These are phyloP conservation scores for Cantharis lateralis DNA, from an alignment of 2,888 invertebrate species.

Conservation along the genomic window DNA sequence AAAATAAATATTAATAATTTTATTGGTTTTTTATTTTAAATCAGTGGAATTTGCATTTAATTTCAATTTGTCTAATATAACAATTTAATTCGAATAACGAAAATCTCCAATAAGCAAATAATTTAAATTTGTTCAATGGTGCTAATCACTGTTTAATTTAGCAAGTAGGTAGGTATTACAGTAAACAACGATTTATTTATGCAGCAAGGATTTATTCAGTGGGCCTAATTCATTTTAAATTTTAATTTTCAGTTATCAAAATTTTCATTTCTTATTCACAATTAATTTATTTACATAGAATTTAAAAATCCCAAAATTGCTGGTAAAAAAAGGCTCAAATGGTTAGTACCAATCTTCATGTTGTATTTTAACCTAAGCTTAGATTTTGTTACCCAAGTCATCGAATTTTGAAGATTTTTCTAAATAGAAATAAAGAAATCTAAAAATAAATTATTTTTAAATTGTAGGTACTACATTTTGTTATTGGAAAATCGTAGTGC, in stretches of 20 bases:
- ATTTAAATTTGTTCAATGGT: not conserved
- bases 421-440: no score
- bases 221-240: not conserved
- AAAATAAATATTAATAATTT: conserved; percentile 27
- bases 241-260: not conserved
- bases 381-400: no score
- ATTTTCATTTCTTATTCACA: not conserved
- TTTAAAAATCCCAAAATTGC: no score
- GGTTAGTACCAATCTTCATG: no score
- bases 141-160: not conserved
- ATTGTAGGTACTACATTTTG: no score
- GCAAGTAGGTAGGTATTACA: not conserved
- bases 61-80: not conserved
- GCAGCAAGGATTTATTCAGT: not conserved
- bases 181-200: not conserved
- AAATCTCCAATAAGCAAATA: not conserved
- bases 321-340: no score
- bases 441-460: no score
- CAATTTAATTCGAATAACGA: not conserved
- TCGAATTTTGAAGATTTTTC: no score
- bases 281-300: no score
- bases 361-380: no score
- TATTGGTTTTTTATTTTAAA: not conserved
- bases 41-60: not conserved
- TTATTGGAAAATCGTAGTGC: no score